A percentile compares a stretch with the other conserved stretches of the same genome.
These are phyloP conservation scores for Chamaetylas fuelleborni DNA, from an alignment of 2,113 vertebrate genomes.

Conservation along the genomic window DNA sequence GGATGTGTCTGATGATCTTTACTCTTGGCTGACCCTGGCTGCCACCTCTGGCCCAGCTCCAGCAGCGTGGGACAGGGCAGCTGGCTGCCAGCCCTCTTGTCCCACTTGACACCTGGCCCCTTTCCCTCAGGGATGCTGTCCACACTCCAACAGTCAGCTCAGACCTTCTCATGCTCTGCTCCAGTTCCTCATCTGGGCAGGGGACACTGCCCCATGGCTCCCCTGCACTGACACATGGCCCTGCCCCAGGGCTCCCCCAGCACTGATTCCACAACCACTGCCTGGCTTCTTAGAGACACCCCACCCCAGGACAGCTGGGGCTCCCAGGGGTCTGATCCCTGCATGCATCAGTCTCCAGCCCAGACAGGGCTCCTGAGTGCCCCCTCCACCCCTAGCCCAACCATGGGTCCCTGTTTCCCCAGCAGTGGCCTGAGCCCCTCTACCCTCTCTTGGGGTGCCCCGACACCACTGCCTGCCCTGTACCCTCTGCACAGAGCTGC, in stretches of 20 bases:
- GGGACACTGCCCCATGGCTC: neutral
- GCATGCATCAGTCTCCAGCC: no score
- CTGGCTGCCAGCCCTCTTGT: neutral
- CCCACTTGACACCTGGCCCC: neutral
- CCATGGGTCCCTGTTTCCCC: neutral
- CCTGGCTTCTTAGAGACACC: neutral
- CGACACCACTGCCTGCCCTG: neutral
- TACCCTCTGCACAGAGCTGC: neutral
- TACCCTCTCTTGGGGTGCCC: neutral
- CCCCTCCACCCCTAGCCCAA: neutral
- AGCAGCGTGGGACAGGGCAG: neutral
- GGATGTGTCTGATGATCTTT: neutral
- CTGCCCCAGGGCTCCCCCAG: neutral
- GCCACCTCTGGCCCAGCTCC: neutral
- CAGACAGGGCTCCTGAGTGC: neutral
- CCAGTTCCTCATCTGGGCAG: fast-evolving
- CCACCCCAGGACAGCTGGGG: neutral
- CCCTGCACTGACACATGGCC: neutral
- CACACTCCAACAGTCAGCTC: neutral
- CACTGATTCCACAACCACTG: neutral
- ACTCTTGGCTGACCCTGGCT: neutral
- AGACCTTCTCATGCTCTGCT: fast-evolving
- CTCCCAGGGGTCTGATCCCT: neutral
- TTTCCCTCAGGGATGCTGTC: fast-evolving
- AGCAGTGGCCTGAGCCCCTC: neutral